Conservation (phyloP, 2,888 invertebrate genomes). For the Trileptium ribeirensis region DNA sequence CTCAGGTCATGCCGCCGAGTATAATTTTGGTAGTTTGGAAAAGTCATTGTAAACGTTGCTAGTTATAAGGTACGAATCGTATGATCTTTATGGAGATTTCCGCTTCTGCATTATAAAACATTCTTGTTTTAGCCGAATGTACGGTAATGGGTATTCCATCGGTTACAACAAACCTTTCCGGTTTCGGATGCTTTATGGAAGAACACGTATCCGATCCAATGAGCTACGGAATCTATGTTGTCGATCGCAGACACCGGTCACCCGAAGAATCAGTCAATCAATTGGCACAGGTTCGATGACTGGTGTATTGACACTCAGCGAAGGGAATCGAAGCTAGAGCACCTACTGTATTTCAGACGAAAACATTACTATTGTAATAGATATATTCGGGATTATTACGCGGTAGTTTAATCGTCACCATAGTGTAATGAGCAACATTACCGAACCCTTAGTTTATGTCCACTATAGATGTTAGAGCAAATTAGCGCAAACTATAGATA, state of each 20-base stretch:
- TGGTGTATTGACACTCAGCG: conserved; percentile 36
- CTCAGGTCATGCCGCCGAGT: neutral
- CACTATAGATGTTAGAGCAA: too few relatives aligned
- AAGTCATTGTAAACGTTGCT: neutral
- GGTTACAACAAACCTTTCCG: conserved; percentile 91
- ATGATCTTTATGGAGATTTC: neutral
- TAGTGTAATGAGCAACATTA: too few relatives aligned
- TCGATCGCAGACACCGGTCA: conserved; percentile 81
- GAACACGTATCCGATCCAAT: conserved; percentile 94
- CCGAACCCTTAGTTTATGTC: too few relatives aligned
- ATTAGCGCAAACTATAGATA: too few relatives aligned
- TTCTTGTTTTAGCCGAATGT: conserved; percentile 68
- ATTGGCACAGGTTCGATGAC: conserved; percentile 60
- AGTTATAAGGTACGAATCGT: neutral
- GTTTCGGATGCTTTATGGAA: conserved; percentile 83
- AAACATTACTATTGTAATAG: too few relatives aligned
- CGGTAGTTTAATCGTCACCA: too few relatives aligned
- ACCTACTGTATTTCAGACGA: too few relatives aligned
- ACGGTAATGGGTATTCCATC: conserved; percentile 99
- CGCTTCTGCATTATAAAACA: neutral
- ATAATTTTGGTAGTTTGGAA: too few relatives aligned
- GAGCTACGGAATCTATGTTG: conserved; percentile 93
- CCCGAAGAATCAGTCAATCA: conserved; percentile 85
- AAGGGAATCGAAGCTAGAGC: conserved; percentile 36
- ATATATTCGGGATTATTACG: too few relatives aligned